Evolutionary conservation across 2,888 invertebrate species (phyloP).

Genomic region (Nematopogon swammerdamellus): DNA sequence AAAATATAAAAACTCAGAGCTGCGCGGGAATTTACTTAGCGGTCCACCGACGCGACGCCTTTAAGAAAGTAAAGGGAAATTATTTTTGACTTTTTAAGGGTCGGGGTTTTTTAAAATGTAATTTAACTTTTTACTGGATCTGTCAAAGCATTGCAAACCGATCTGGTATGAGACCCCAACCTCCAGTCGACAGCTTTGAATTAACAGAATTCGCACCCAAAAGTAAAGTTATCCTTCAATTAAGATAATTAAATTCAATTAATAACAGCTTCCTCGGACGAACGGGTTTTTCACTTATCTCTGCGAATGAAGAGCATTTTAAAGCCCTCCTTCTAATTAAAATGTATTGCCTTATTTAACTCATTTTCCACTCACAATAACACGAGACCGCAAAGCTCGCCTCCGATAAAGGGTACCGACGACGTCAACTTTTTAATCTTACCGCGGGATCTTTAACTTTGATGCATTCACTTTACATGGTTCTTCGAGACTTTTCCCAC

Average conservation of each 20-base stretch:
- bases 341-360: constrained; percentile 58
- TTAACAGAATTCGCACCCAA: no score
- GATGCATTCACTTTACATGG: constrained; percentile 23
- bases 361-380: constrained; percentile 56
- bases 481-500: background rate
- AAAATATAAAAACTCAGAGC: no score
- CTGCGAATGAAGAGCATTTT: constrained; percentile 41
- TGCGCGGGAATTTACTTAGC: no score
- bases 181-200: no score
- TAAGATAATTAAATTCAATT: constrained; percentile 45
- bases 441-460: constrained; percentile 26
- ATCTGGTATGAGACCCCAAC: no score
- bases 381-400: constrained; percentile 41
- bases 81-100: no score
- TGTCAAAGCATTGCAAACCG: no score
- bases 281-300: constrained; percentile 30
- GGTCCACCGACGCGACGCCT: no score
- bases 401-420: constrained; percentile 1
- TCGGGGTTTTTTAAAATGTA: no score
- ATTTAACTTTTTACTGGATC: no score
- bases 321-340: constrained; percentile 53
- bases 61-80: no score
- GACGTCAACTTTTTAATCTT: constrained; percentile 54
- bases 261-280: constrained; percentile 37
- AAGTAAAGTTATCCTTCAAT: no score